phyloP scores from a whole-genome alignment of 2,797 vertebrate species.

The Siniperca undulata region DNA sequence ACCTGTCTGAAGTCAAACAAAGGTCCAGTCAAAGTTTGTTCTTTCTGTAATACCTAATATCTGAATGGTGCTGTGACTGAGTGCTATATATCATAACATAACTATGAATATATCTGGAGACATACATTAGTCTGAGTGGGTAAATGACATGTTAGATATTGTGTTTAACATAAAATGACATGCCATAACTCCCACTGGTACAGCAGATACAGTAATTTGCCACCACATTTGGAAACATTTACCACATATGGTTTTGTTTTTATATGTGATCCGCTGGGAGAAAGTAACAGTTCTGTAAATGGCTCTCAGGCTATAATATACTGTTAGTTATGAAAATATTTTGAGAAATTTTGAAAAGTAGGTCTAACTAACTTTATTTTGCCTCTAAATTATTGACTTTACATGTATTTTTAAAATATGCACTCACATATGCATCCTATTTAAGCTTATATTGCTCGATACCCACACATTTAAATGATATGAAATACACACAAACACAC shows the following conservation, averaged over 20 bases:
- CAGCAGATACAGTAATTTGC: slow-evolving; percentile 30
- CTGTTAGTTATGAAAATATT: slow-evolving; percentile 16
- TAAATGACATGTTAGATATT: slow-evolving; percentile 42
- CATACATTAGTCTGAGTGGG: slow-evolving; percentile 32
- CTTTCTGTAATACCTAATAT: not conserved
- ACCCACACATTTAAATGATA: not conserved
- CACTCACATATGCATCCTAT: not conserved
- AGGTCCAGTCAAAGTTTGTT: slow-evolving; percentile 18
- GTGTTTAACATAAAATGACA: slow-evolving; percentile 30
- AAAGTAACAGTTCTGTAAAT: slow-evolving; percentile 19
- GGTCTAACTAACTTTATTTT: not conserved
- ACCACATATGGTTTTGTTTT: slow-evolving; percentile 45
- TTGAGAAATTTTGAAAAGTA: slow-evolving; percentile 3
- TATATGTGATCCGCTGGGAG: slow-evolving; percentile 20
- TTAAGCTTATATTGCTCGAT: not conserved
- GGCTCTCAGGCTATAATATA: slow-evolving; percentile 3
- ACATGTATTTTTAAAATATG: not conserved
- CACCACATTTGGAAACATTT: slow-evolving; percentile 30
- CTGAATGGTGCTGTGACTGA: slow-evolving; percentile 7
- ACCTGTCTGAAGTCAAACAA: slow-evolving; percentile 26
- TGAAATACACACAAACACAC: not conserved
- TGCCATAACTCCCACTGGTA: slow-evolving; percentile 35
- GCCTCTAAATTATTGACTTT: not conserved
- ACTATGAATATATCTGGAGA: slow-evolving; percentile 26
- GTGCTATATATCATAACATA: slow-evolving; percentile 4